These are phyloP conservation scores for Antrozous pallidus DNA, from an alignment of 2,797 vertebrate species.

Conservation along the genomic window DNA sequence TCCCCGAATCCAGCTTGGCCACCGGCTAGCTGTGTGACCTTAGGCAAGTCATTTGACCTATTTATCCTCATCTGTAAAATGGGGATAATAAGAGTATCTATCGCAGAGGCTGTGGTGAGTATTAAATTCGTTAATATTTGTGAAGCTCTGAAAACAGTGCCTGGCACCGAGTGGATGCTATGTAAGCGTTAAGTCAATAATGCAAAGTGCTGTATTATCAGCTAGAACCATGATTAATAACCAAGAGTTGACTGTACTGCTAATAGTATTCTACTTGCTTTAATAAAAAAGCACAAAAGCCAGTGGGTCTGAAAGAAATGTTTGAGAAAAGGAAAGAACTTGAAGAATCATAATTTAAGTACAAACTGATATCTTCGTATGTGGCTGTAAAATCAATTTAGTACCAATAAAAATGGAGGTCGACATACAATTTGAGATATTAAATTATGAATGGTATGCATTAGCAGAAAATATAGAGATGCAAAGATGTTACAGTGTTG, in stretches of 20 bases:
- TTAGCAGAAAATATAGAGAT: conserved; percentile 66
- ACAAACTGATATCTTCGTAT: conserved; percentile 23
- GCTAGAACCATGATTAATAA: conserved; percentile 28
- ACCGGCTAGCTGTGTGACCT: neutral
- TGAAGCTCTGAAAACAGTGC: neutral
- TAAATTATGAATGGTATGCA: conserved; percentile 68
- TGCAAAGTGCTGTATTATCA: neutral
- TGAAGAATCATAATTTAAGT: conserved; percentile 48
- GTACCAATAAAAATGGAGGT: conserved; percentile 43
- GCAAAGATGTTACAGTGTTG: conserved; percentile 54
- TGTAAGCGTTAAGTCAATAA: neutral
- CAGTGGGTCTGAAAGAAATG: conserved; percentile 60
- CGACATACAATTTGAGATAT: conserved; percentile 55
- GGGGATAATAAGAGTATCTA: neutral
- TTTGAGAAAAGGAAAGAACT: conserved; percentile 46
- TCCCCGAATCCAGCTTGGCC: neutral
- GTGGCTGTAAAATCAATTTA: conserved; percentile 50
- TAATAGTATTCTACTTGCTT: conserved; percentile 50
- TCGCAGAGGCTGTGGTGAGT: neutral
- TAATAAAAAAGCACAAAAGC: conserved; percentile 67
- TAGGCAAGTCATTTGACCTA: neutral
- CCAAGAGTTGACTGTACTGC: conserved; percentile 68
- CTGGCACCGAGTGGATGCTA: neutral
- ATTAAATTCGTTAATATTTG: neutral
- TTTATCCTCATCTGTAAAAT: conserved; percentile 4